These are phyloP conservation scores for Hydrolagus colliei DNA, from an alignment of 2,797 vertebrate genomes.

Conservation along the genomic window DNA sequence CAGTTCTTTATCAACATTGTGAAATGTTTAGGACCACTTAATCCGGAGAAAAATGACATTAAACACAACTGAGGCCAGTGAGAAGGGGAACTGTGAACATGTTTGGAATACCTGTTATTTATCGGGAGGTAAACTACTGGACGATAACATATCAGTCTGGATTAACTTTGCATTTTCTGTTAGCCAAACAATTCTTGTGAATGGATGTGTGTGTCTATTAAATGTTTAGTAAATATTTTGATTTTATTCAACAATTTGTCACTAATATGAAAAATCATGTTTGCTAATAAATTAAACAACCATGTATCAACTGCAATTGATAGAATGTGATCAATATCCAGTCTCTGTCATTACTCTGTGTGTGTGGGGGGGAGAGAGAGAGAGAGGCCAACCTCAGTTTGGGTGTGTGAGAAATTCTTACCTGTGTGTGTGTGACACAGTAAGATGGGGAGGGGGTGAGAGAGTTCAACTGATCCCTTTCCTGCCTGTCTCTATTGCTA, in stretches of 20 bases:
- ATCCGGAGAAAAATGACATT: slow-evolving; percentile 58
- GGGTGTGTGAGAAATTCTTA: no score
- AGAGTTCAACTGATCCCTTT: no score
- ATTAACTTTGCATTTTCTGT: background rate
- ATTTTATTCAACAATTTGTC: background rate
- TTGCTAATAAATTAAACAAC: background rate
- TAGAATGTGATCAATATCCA: background rate
- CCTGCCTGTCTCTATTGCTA: no score
- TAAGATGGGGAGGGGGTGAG: no score
- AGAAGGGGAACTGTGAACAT: background rate
- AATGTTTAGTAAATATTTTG: background rate
- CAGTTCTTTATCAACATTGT: slow-evolving; percentile 99
- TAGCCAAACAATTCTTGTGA: background rate
- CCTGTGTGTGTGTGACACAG: no score
- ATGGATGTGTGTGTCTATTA: background rate
- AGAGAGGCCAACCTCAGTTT: no score
- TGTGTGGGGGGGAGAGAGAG: background rate
- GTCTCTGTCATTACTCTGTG: background rate
- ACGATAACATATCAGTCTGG: background rate
- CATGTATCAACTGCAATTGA: background rate
- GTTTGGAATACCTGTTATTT: background rate
- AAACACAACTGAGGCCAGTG: background rate
- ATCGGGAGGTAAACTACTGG: background rate
- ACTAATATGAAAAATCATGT: background rate
- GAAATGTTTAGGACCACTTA: slow-evolving; percentile 99